phyloP scores from a whole-genome alignment of 2,797 vertebrate genomes.

The Mormyrops attenuatus region DNA sequence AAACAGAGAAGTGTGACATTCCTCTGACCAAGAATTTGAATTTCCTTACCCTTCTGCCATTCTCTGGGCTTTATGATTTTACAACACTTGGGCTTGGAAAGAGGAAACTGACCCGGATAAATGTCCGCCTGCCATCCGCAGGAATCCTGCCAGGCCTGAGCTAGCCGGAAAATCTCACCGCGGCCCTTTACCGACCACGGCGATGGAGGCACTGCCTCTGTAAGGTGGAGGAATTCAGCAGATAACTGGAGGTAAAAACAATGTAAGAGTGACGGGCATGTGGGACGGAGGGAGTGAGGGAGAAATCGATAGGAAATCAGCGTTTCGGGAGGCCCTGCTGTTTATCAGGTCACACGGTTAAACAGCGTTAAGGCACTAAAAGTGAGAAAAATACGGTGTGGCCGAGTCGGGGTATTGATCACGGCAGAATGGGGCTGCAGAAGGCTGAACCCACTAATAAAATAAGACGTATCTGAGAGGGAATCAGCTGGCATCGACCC shows the following conservation, averaged over 20 bases:
- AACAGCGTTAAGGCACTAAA: constrained; percentile 83
- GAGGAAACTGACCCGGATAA: neutral
- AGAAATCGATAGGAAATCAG: constrained; percentile 99
- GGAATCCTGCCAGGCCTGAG: neutral
- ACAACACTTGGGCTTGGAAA: neutral
- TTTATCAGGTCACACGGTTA: constrained; percentile 97
- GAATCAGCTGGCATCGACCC: constrained; percentile 71
- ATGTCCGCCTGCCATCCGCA: neutral
- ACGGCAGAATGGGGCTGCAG: constrained; percentile 81
- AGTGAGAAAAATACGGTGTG: constrained; percentile 91
- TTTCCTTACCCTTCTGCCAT: neutral
- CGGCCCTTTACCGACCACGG: neutral
- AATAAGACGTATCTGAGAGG: constrained; percentile 90
- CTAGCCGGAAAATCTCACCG: constrained; percentile 19
- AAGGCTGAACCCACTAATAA: constrained; percentile 99
- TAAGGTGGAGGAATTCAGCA: constrained; percentile 31
- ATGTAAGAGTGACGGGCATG: constrained; percentile 71
- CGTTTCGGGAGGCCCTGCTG: constrained; percentile 82
- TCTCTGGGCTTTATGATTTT: neutral
- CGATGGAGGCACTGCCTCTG: constrained; percentile 26
- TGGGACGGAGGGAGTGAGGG: constrained; percentile 69
- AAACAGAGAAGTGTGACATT: neutral
- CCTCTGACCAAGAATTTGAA: neutral
- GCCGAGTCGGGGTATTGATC: constrained; percentile 85
- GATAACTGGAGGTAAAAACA: constrained; percentile 85